phyloP scores from a whole-genome alignment of 2,113 vertebrate genomes.

The Pogona vitticeps region DNA sequence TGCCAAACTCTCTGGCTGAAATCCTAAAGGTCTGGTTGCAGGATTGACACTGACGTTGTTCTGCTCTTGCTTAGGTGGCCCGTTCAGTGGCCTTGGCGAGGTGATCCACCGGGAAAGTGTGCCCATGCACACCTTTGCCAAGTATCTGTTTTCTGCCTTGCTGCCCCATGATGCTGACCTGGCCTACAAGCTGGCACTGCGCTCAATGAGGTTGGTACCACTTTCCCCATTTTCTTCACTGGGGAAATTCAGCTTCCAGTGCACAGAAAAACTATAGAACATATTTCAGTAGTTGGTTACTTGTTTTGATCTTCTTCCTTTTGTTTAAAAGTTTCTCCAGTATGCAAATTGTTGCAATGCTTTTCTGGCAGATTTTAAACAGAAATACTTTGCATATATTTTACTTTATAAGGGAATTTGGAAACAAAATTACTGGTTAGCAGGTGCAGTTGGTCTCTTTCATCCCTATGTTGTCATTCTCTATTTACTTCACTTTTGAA shows the following conservation, averaged over 20 bases:
- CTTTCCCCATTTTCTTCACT: conserved; percentile 4
- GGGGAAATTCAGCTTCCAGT: not conserved
- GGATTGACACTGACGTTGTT: conserved; percentile 45
- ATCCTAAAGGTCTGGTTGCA: not conserved
- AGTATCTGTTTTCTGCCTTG: conserved; percentile 96
- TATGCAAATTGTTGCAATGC: not conserved
- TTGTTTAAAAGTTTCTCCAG: not conserved
- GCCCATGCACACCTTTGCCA: conserved; percentile 98
- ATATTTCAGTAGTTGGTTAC: too few species aligned
- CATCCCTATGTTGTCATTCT: not conserved
- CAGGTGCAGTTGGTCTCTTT: not conserved
- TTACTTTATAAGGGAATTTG: not conserved
- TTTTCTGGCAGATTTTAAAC: not conserved
- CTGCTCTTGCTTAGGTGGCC: conserved; percentile 83
- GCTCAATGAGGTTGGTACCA: conserved; percentile 92
- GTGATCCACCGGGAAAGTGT: conserved; percentile 97
- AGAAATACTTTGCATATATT: not conserved
- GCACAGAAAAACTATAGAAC: not conserved
- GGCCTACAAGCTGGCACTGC: conserved; percentile 94
- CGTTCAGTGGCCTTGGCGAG: conserved; percentile 96
- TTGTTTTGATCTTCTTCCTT: not conserved
- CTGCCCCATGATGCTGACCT: conserved; percentile 94
- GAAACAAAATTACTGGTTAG: not conserved
- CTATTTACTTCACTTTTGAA: not conserved
- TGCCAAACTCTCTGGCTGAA: not conserved